phyloP scores from a whole-genome alignment of 2,888 invertebrate genomes.

The Plebejus anna region DNA sequence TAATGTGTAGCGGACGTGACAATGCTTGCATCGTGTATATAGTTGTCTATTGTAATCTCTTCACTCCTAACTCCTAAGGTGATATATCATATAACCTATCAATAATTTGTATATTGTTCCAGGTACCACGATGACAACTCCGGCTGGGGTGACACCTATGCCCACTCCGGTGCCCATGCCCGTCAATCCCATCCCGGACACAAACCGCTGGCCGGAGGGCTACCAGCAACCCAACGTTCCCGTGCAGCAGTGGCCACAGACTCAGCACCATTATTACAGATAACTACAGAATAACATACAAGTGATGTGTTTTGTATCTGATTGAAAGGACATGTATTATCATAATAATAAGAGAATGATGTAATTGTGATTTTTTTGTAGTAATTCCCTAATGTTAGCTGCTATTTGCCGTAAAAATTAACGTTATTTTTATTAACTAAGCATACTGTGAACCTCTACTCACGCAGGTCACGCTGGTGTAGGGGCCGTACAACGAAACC shows the following conservation, averaged over 20 bases:
- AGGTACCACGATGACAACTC: conserved; percentile 50
- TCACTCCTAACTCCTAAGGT: too few relatives aligned
- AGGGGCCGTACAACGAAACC: too few relatives aligned
- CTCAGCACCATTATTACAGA: conserved; percentile 83
- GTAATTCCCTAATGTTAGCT: background rate
- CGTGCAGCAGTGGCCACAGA: conserved; percentile 62
- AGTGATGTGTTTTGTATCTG: background rate
- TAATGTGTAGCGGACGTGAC: too few relatives aligned
- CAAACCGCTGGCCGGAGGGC: conserved; percentile 48
- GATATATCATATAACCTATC: background rate
- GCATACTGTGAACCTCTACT: too few relatives aligned
- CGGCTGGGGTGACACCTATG: conserved; percentile 45
- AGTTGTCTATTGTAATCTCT: too few relatives aligned
- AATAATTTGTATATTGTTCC: background rate
- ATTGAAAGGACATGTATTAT: conserved; percentile 14
- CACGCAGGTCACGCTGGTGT: too few relatives aligned
- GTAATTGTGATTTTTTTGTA: background rate
- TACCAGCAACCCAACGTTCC: conserved; percentile 44
- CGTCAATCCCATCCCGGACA: conserved; percentile 40
- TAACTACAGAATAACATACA: conserved; percentile 34
- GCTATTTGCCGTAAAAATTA: background rate
- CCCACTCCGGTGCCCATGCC: conserved; percentile 41
- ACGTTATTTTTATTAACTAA: too few relatives aligned
- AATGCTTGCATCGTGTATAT: too few relatives aligned
- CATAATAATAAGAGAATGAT: background rate